Evolutionary conservation across 64 coral and sea anemone genomes (phyloP).

Genomic region (Pachyseris speciosa): DNA sequence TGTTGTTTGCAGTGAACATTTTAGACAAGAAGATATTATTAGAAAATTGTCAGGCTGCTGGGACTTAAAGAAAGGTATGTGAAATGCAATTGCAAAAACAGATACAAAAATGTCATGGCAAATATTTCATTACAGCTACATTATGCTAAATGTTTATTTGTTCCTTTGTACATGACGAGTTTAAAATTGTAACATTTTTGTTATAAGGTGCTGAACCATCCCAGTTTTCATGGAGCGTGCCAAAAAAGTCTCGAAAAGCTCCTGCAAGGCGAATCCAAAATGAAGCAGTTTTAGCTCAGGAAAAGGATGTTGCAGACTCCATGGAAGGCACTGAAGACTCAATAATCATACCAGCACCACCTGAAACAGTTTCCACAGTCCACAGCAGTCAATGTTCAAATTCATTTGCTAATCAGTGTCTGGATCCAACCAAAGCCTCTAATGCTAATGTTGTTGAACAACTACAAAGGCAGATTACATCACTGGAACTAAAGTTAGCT

Average conservation of each 20-base stretch:
- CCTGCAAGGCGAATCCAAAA: no score
- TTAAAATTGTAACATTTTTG: no score
- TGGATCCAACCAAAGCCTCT: neutral
- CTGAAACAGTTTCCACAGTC: neutral
- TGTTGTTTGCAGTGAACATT: neutral
- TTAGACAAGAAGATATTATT: neutral
- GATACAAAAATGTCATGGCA: no score
- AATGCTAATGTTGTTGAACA: neutral
- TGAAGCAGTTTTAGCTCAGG: no score
- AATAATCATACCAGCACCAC: conserved; percentile 18
- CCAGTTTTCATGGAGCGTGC: no score
- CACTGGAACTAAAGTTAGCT: neutral
- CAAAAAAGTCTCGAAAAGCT: no score
- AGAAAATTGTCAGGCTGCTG: neutral
- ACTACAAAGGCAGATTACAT: neutral
- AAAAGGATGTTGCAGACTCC: conserved; percentile 19
- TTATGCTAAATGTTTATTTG: no score
- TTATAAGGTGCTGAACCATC: no score
- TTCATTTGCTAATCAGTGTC: neutral
- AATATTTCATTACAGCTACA: no score
- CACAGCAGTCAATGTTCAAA: neutral
- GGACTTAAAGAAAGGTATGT: conserved; percentile 17
- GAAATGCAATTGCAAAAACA: no score
- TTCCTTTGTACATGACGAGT: no score
- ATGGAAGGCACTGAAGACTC: conserved; percentile 66